phyloP scores from a whole-genome alignment of 2,113 vertebrate species.

The Salvelinus fontinalis region DNA sequence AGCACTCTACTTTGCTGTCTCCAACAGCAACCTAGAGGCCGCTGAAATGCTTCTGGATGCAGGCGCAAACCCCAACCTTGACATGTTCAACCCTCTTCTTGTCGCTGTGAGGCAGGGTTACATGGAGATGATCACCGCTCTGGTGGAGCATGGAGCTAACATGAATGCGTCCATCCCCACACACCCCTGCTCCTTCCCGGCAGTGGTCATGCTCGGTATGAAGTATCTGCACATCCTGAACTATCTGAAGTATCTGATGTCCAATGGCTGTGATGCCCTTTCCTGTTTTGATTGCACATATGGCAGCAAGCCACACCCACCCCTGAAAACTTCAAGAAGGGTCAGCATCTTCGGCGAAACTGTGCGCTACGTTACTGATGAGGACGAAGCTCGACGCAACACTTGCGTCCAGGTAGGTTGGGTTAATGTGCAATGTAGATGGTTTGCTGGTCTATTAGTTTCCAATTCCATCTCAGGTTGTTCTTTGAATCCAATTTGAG shows the following conservation, averaged over 20 bases:
- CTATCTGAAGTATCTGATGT: constrained; percentile 80
- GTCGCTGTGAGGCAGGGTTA: constrained; percentile 83
- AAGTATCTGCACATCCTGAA: constrained; percentile 77
- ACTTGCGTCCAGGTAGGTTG: constrained; percentile 25
- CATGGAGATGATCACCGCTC: constrained; percentile 76
- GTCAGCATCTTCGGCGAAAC: background rate
- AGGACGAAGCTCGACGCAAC: too few relatives aligned
- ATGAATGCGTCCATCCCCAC: constrained; percentile 80
- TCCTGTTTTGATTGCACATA: constrained; percentile 84
- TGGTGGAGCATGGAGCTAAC: constrained; percentile 83
- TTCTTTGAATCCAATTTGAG: background rate
- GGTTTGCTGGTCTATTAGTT: background rate
- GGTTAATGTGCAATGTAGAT: background rate
- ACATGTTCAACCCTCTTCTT: constrained; percentile 84
- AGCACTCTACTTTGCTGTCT: constrained; percentile 82
- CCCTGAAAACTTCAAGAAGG: background rate
- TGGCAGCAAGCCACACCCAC: constrained; percentile 78
- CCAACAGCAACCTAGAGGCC: constrained; percentile 82
- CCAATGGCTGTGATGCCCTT: constrained; percentile 80
- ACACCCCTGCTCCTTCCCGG: constrained; percentile 84
- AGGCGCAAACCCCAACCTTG: constrained; percentile 84
- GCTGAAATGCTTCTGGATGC: constrained; percentile 81
- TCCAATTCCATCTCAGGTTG: background rate
- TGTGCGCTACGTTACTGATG: background rate
- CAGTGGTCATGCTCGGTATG: constrained; percentile 86